These are phyloP conservation scores for Saccostrea cuccullata DNA, from an alignment of 1,140 invertebrate species.

Conservation along the genomic window DNA sequence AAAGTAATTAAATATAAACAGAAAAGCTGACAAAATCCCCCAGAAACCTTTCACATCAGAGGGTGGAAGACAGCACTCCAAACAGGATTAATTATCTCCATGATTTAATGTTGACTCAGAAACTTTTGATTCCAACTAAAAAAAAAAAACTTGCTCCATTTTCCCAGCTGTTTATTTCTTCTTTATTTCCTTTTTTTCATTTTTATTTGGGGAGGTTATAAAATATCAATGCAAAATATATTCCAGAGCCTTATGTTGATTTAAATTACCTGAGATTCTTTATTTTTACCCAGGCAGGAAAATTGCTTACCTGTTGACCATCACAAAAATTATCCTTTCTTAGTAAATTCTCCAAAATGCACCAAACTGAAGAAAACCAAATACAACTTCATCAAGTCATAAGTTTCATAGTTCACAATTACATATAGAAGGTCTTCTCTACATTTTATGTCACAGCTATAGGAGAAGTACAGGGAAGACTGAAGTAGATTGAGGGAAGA, in stretches of 20 bases:
- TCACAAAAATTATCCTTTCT: neutral
- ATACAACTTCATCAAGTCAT: neutral
- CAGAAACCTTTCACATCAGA: conserved; percentile 30
- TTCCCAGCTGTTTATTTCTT: neutral
- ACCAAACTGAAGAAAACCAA: neutral
- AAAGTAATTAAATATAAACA: conserved; percentile 37
- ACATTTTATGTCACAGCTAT: neutral
- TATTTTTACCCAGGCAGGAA: neutral
- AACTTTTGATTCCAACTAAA: neutral
- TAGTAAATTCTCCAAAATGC: neutral
- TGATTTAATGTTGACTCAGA: conserved; percentile 33
- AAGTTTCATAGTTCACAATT: conserved; percentile 13
- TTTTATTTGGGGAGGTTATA: neutral
- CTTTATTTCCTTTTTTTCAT: neutral
- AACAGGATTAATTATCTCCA: conserved; percentile 13
- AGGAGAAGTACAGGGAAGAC: neutral
- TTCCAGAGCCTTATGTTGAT: neutral
- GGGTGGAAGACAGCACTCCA: conserved; percentile 14
- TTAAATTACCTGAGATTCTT: neutral
- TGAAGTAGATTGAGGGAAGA: neutral
- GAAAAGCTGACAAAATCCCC: conserved; percentile 30
- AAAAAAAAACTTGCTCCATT: neutral
- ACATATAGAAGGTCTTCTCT: neutral
- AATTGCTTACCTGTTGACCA: neutral
- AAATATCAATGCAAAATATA: conserved; percentile 4